Conservation (phyloP, 1,140 invertebrate genomes). For the Drosophila persimilis region DNA sequence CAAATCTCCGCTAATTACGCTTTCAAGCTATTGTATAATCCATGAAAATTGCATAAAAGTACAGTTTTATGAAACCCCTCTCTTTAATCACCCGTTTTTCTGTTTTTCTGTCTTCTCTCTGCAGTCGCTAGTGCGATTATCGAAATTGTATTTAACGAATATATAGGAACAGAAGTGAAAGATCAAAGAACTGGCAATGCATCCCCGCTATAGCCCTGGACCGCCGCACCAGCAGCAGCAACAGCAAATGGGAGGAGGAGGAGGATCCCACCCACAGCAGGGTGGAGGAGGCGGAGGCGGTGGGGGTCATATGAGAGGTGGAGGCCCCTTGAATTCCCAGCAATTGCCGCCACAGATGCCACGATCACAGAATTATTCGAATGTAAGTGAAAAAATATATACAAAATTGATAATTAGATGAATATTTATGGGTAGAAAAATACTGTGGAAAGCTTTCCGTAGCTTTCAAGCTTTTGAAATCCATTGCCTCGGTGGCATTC, state of each 20-base stretch:
- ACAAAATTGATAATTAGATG: conserved; percentile 15
- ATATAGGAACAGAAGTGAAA: conserved; percentile 1
- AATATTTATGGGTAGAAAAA: conserved; percentile 16
- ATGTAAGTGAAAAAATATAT: conserved; percentile 53
- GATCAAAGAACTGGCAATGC: conserved; percentile 39
- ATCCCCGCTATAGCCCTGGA: conserved; percentile 68
- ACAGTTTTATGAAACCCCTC: no score
- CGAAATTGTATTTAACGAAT: conserved; percentile 8
- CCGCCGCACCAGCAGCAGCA: conserved; percentile 41
- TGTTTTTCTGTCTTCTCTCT: background rate
- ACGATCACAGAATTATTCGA: conserved; percentile 64
- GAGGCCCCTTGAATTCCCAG: conserved; percentile 48
- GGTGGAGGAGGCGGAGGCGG: conserved; percentile 23
- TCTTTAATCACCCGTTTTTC: no score
- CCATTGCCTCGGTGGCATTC: conserved; percentile 5
- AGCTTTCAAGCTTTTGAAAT: no score
- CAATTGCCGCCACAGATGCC: conserved; percentile 64
- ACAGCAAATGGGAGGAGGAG: conserved; percentile 1
- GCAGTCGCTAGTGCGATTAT: conserved; percentile 17
- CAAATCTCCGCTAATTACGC: no score
- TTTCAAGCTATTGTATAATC: no score
- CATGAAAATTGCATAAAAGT: no score
- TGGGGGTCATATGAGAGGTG: conserved; percentile 37
- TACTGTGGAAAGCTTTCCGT: no score
- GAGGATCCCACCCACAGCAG: conserved; percentile 4